phyloP scores from a whole-genome alignment of 2,888 invertebrate species.

The Cephus pulcher region DNA sequence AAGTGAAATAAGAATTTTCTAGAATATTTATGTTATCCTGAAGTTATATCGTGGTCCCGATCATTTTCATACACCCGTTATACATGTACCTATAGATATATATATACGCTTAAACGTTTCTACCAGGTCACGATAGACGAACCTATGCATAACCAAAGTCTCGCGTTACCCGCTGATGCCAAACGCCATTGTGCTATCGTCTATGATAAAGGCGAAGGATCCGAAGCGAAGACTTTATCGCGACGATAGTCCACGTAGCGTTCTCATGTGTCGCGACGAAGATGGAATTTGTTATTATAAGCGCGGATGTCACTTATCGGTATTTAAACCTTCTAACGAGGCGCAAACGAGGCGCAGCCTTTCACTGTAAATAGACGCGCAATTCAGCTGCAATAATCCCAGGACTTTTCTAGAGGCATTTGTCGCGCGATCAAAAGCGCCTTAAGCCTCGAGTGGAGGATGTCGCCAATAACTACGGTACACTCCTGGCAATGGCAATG shows the following conservation, averaged over 20 bases:
- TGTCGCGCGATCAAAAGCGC: too few relatives aligned
- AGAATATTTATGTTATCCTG: neutral
- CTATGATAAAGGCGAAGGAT: neutral
- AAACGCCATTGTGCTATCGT: neutral
- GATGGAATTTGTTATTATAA: neutral
- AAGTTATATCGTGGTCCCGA: neutral
- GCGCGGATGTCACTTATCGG: conserved; percentile 2
- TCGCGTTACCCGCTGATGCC: neutral
- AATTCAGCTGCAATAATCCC: too few relatives aligned
- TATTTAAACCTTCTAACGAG: neutral
- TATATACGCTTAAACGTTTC: neutral
- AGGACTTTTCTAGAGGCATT: too few relatives aligned
- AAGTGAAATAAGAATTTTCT: neutral
- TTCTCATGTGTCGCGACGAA: neutral
- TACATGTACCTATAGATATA: neutral
- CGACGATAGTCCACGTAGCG: neutral
- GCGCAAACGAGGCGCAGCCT: neutral
- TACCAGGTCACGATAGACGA: neutral
- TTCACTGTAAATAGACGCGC: neutral
- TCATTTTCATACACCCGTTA: neutral
- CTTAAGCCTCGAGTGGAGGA: too few relatives aligned
- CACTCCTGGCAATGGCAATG: too few relatives aligned
- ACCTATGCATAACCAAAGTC: neutral
- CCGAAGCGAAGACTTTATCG: neutral
- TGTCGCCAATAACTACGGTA: too few relatives aligned